phyloP scores from a whole-genome alignment of 2,113 vertebrate genomes.

The Synchiropus splendidus region DNA sequence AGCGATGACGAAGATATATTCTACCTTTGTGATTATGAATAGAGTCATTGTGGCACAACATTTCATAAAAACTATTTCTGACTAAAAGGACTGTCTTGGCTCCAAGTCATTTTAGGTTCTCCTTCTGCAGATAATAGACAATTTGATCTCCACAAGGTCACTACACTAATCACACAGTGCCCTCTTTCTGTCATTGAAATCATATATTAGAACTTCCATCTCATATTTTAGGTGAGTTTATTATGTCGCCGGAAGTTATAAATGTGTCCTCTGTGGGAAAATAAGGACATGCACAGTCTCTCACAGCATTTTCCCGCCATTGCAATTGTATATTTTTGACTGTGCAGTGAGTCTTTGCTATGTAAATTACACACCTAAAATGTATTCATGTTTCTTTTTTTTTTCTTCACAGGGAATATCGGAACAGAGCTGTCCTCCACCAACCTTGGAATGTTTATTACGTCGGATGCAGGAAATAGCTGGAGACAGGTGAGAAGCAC shows the following conservation, averaged over 20 bases:
- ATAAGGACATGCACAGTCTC: conserved; percentile 16
- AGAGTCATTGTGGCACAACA: no score
- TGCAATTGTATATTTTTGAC: conserved; percentile 5
- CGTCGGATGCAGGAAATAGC: conserved; percentile 88
- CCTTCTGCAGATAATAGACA: no score
- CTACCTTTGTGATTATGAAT: no score
- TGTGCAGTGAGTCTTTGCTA: conserved; percentile 13
- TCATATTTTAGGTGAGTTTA: conserved; percentile 16
- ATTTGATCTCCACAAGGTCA: no score
- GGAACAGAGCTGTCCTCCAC: conserved; percentile 82
- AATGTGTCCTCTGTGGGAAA: conserved; percentile 20
- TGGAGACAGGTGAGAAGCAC: conserved; percentile 83
- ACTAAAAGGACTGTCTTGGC: no score
- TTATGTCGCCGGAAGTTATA: conserved; percentile 16
- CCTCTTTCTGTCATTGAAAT: conserved; percentile 37
- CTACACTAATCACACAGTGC: conserved; percentile 9
- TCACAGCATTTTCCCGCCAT: conserved; percentile 14
- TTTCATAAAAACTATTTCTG: no score
- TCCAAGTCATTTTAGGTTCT: no score
- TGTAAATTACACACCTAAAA: conserved; percentile 30
- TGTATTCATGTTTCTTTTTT: conserved; percentile 34
- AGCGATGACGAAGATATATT: no score
- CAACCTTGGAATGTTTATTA: conserved; percentile 84
- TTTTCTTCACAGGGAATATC: conserved; percentile 73
- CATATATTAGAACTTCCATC: conserved; percentile 17